Evolutionary conservation across 1,140 invertebrate species (phyloP).

Genomic region (Daktulosphaira vitifoliae): DNA sequence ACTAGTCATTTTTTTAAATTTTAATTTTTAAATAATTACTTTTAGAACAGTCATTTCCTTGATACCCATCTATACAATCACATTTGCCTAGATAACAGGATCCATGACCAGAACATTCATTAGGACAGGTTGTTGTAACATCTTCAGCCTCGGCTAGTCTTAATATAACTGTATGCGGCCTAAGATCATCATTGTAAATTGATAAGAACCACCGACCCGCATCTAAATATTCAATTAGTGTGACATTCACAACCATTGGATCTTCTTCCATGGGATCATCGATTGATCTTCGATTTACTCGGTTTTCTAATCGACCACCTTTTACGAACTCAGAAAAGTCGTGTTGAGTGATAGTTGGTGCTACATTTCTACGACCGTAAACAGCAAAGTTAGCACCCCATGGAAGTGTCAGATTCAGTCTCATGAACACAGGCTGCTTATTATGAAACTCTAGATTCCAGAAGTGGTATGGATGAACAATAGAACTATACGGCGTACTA

Average conservation of each 20-base stretch:
- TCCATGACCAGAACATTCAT: constrained; percentile 89
- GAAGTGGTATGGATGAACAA: constrained; percentile 78
- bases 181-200: constrained; percentile 87
- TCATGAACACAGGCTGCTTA: constrained; percentile 74
- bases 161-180: constrained; percentile 64
- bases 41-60: constrained; percentile 83
- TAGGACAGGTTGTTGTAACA: constrained; percentile 79
- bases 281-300: constrained; percentile 48
- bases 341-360: constrained; percentile 88
- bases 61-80: constrained; percentile 89
- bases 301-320: constrained; percentile 67
- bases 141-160: constrained; percentile 75
- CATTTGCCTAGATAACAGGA: constrained; percentile 92
- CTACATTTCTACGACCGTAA: constrained; percentile 81
- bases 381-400: constrained; percentile 88
- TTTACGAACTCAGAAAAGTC: constrained; percentile 89
- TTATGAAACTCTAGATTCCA: constrained; percentile 86
- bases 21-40: constrained; percentile 51
- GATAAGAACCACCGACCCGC: constrained; percentile 91
- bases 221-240: constrained; percentile 78
- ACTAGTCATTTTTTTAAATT: neutral
- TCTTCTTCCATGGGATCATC: neutral
- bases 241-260: constrained; percentile 46
- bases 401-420: constrained; percentile 80
- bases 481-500: constrained; percentile 66